Evolutionary conservation across 1,140 invertebrate species (phyloP), one percentile per base, ranked within the genome.

Genomic region (Achatina immaculata): DNA sequence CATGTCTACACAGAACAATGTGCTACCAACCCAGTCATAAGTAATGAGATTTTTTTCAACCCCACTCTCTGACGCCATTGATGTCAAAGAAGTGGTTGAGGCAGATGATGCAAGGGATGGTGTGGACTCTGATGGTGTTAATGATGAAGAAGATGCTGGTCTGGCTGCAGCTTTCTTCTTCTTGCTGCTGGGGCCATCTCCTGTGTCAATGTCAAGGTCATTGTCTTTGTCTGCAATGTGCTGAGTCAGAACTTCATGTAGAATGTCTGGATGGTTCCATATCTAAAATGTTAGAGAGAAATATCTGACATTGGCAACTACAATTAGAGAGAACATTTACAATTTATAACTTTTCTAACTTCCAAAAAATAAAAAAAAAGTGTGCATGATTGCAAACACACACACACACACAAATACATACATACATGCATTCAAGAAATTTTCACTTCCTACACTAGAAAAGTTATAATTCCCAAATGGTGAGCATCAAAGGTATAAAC

Each of bases 261-360:
- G 90, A 71, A 99, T 95, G 92, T 99, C 98, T 0, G 98, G 98
- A 92, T 99, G 98, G 90, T 99, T 99, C 98, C 98, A 99, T 84
- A 99, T 99, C 94, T 95, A 88, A 68, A 86, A 83, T n/a, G n/a
- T n/a, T n/a, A 74, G 58, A 78, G 45, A 68, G 62, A 40, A 65
- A 19, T 28, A 24, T 28, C n/a, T 38, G n/a, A n/a, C n/a, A n/a
- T n/a, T n/a, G n/a, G n/a, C n/a, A n/a, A n/a, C n/a, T 68, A 34
- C 14, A 68, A 68, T 11, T 31, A n/a, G n/a, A n/a, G n/a, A n/a
- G n/a, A n/a, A n/a, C n/a, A n/a, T n/a, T n/a, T 14, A 11, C 31
- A 19, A 19, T 16, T 68, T 68, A 19, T 68, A 31, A 19, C 31
- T 68, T 34, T 55, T 14, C 14, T n/a, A 55, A 55, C 51, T 55